phyloP scores from a whole-genome alignment of 2,113 vertebrate species.

The Romanogobio albipinnatus region DNA sequence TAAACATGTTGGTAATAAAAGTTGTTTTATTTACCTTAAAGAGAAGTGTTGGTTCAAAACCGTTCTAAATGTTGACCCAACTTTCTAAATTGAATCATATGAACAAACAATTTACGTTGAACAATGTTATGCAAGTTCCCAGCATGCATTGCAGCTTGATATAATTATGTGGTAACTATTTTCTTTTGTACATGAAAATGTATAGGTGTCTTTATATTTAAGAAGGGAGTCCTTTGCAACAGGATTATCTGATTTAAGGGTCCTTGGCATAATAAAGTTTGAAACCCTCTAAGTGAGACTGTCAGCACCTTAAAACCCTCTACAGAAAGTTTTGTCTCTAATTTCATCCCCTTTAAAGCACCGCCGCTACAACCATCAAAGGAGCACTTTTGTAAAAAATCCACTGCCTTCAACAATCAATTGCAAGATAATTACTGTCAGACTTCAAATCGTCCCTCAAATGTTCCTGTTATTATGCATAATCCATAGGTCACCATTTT shows the following conservation, averaged over 20 bases:
- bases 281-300: background rate
- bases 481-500: background rate
- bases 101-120: no score
- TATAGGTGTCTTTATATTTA: no score
- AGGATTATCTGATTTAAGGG: background rate
- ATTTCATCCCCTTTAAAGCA: background rate
- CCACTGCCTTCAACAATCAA: background rate
- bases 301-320: background rate
- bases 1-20: no score
- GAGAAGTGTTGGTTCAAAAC: no score
- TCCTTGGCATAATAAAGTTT: background rate
- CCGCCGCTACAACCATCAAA: background rate
- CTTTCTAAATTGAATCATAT: no score
- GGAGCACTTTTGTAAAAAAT: background rate
- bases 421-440: background rate
- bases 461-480: constrained; percentile 11
- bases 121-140: no score
- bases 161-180: no score
- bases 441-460: background rate
- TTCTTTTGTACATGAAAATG: no score
- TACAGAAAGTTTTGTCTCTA: background rate
- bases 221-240: background rate
- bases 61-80: no score
- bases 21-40: no score
- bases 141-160: no score